These are phyloP conservation scores for Equus przewalskii DNA, from an alignment of 2,113 vertebrate species.

Conservation along the genomic window DNA sequence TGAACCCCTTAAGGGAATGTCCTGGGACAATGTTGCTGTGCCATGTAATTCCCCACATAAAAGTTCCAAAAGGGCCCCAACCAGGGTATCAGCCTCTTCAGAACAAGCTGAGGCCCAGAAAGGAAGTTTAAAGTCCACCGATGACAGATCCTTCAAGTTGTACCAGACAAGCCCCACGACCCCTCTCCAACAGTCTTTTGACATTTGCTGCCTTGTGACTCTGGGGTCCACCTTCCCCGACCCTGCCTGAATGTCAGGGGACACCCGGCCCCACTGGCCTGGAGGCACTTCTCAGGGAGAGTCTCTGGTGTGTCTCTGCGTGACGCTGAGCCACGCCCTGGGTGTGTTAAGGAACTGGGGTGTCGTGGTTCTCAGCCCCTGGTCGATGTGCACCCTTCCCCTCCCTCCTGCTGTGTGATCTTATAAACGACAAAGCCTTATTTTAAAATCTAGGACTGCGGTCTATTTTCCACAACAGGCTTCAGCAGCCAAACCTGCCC, in stretches of 20 bases:
- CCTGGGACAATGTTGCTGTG: background rate
- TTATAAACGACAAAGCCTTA: background rate
- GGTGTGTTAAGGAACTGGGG: background rate
- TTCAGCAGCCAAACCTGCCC: background rate
- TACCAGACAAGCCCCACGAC: no score
- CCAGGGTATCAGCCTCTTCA: background rate
- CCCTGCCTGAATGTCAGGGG: background rate
- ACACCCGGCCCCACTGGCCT: background rate
- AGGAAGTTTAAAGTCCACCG: accelerated
- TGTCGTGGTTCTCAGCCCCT: accelerated
- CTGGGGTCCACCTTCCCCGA: background rate
- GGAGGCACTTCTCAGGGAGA: accelerated
- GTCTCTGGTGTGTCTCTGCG: background rate
- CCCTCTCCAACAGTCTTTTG: background rate
- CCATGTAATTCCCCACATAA: accelerated
- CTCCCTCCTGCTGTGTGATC: no score
- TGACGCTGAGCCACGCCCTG: background rate
- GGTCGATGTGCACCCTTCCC: accelerated
- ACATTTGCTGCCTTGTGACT: accelerated
- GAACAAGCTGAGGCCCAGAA: background rate
- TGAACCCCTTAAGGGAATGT: no score
- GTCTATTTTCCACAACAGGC: background rate
- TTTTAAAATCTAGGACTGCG: background rate
- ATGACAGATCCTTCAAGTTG: background rate
- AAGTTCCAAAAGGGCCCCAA: accelerated